These are phyloP conservation scores for Hippocampus guttulatus DNA, from an alignment of 2,113 vertebrate genomes.

Conservation along the genomic window DNA sequence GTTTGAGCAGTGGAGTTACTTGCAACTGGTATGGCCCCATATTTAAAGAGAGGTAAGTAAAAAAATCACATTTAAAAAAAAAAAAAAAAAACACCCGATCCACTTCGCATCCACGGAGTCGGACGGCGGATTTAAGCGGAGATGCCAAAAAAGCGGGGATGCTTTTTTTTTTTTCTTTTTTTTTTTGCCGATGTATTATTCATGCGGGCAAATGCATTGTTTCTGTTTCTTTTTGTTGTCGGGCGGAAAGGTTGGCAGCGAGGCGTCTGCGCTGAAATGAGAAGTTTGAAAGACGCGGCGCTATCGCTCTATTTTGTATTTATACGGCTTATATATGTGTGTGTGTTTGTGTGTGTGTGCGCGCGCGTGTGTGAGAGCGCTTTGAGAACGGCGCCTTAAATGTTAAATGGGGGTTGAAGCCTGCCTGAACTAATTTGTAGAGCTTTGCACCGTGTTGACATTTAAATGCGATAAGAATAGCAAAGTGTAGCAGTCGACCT, in stretches of 20 bases:
- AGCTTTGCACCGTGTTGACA: constrained; percentile 86
- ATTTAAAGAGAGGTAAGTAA: too few species aligned
- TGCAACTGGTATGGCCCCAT: too few species aligned
- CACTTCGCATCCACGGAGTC: constrained; percentile 46
- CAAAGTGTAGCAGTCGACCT: constrained; percentile 79
- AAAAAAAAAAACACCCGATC: neutral
- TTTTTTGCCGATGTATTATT: constrained; percentile 68
- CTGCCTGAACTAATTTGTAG: constrained; percentile 86
- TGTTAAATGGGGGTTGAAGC: constrained; percentile 85
- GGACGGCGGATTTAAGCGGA: constrained; percentile 62
- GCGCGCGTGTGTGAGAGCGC: constrained; percentile 76
- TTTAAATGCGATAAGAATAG: constrained; percentile 90
- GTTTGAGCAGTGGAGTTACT: too few species aligned
- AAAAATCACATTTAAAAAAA: too few species aligned
- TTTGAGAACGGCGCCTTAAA: constrained; percentile 79
- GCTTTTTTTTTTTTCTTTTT: constrained; percentile 42
- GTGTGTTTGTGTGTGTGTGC: constrained; percentile 19
- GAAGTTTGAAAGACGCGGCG: constrained; percentile 75
- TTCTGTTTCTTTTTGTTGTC: constrained; percentile 74
- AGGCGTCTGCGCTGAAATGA: constrained; percentile 75
- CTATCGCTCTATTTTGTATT: constrained; percentile 58
- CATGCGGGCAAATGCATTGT: constrained; percentile 77
- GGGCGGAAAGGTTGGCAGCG: constrained; percentile 72
- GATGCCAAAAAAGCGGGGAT: constrained; percentile 61
- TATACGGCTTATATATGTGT: constrained; percentile 15